Evolutionary conservation across 2,113 vertebrate genomes (phyloP), one percentile per base, ranked within the genome.

Genomic region (Malurus melanocephalus): DNA sequence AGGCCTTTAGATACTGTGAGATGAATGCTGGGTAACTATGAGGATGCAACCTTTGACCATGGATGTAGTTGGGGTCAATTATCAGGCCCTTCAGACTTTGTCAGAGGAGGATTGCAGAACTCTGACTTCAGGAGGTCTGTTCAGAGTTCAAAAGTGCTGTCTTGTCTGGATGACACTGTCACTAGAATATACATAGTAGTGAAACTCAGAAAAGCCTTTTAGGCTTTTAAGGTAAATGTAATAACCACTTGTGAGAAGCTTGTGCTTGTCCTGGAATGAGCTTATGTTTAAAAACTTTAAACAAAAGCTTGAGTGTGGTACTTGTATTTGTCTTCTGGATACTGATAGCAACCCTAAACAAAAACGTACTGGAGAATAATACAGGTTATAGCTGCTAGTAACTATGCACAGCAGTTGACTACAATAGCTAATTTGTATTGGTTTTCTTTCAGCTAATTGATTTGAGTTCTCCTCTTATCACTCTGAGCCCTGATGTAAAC

Each of bases 401-500:
- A 38, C 45, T 72, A 22, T 13, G 23, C 65, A 33, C 22, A 80
- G 18, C 26, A 74, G 23, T 32, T 72, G 30, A 64, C 62, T 64
- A 61, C 8, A 23, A 7, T 13, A 57, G 11, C 69, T 85, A 67
- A 78, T 40, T 23, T 28, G 33, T 48, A n/a, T 10, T 53, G 8
- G 11, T 76, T 88, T 35, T 81, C 84, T 95, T 94, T 42, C 93
- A 98, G 98, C 95, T 98, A 45, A 97, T 98, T 76, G 98, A 98
- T 91, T 71, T 98, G 90, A 95, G 95, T 73, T 97, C 96, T 2
- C 98, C 98, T 13, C 97, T 98, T 42, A 97, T 98, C 74, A 95
- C 88, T 56, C 95, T 97, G 95, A 98, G 97, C 60, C 97, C 97
- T 7, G 93, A 95, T 45, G 73, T 85, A 14, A 94, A 97, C 94